Conservation (phyloP, 2,113 vertebrate genomes). For the Caloenas nicobarica region DNA sequence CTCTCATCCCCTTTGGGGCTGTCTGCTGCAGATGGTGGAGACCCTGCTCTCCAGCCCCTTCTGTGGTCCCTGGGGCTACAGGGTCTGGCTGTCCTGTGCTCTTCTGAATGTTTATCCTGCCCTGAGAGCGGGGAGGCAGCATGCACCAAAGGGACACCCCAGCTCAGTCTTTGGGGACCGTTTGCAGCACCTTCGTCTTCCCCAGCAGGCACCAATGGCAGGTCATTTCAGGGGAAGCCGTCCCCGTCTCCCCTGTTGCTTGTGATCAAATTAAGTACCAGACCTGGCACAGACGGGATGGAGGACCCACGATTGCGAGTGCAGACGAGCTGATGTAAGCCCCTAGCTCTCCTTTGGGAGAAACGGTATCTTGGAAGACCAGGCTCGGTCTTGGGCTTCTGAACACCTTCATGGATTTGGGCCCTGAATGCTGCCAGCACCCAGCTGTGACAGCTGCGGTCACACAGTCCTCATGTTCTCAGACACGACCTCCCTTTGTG, state of each 20-base stretch:
- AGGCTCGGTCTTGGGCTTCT: not conserved
- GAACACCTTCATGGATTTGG: not conserved
- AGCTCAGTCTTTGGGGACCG: not conserved
- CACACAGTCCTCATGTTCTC: not conserved
- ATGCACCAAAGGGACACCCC: not conserved
- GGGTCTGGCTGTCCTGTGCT: not conserved
- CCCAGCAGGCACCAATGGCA: not conserved
- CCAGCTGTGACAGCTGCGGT: not conserved
- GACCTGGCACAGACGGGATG: not conserved
- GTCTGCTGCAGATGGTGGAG: not conserved
- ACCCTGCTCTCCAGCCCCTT: not conserved
- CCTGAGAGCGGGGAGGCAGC: rapidly evolving
- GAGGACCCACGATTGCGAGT: not conserved
- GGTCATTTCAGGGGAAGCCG: not conserved
- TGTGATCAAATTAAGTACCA: not conserved
- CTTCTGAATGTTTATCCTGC: not conserved
- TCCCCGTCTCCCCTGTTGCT: not conserved
- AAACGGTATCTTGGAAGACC: not conserved
- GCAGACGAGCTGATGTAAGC: rapidly evolving
- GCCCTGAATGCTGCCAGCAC: not conserved
- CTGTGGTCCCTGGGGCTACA: not conserved
- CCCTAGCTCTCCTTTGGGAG: not conserved
- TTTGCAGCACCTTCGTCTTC: not conserved
- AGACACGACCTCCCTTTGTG: not conserved
- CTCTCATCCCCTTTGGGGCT: not conserved